Evolutionary conservation across 1,140 invertebrate genomes (phyloP).

Genomic region (Pollicipes pollicipes): DNA sequence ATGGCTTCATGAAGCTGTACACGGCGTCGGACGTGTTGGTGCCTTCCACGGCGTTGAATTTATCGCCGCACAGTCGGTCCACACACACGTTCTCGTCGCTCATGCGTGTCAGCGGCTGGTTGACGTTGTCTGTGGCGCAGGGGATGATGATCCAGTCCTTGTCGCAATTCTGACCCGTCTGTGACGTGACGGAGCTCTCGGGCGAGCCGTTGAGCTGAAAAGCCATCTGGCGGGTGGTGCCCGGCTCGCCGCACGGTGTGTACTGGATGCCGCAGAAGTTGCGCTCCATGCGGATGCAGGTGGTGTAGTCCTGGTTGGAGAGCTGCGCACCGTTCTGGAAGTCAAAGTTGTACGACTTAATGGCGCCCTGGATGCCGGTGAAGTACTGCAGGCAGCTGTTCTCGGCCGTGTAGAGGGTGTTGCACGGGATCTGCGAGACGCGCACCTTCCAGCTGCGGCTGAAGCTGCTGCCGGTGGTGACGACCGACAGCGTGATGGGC

Average conservation of each 20-base stretch:
- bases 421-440: constrained; percentile 18
- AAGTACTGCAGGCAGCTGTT: constrained; percentile 13
- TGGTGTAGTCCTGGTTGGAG: constrained; percentile 72
- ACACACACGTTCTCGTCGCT: constrained; percentile 29
- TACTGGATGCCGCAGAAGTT: constrained; percentile 80
- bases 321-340: constrained; percentile 50
- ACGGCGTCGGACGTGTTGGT: constrained; percentile 11
- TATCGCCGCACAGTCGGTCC: constrained; percentile 51
- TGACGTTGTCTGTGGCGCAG: not conserved
- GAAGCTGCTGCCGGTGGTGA: constrained; percentile 18
- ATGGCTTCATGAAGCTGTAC: constrained; percentile 18
- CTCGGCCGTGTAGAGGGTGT: constrained; percentile 15
- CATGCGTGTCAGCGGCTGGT: not conserved
- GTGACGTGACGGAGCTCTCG: constrained; percentile 11
- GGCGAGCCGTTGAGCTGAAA: not conserved
- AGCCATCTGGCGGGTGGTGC: constrained; percentile 22
- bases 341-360: constrained; percentile 63
- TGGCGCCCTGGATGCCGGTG: constrained; percentile 11
- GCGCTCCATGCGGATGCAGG: constrained; percentile 61
- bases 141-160: constrained; percentile 2
- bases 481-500: constrained; percentile 15
- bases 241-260: constrained; percentile 45
- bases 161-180: not conserved
- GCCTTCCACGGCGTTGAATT: constrained; percentile 39
- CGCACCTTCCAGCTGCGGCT: constrained; percentile 20